phyloP scores from a whole-genome alignment of 2,113 vertebrate genomes.

The Pteropus alecto region DNA sequence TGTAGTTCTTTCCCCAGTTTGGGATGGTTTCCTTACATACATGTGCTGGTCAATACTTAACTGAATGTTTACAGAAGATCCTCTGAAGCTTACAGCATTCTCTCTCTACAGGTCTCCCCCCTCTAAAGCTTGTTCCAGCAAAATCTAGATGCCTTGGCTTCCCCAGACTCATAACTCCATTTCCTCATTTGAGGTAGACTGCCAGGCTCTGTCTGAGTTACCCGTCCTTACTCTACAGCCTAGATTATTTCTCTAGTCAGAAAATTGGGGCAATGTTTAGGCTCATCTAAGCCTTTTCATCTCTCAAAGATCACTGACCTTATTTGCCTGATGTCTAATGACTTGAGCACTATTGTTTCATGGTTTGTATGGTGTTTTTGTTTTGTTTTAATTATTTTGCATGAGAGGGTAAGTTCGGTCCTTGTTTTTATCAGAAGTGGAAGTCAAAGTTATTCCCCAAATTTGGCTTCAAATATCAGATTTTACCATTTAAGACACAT shows the following conservation, averaged over 20 bases:
- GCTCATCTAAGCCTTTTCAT: not conserved
- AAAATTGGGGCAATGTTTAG: not conserved
- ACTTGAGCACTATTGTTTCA: not conserved
- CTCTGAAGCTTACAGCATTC: not conserved
- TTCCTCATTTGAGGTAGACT: not conserved
- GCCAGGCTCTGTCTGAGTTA: not conserved
- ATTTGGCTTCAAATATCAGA: not conserved
- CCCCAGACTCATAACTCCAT: not conserved
- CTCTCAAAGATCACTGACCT: not conserved
- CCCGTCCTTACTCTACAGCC: not conserved
- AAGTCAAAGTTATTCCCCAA: not conserved
- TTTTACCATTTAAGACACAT: not conserved
- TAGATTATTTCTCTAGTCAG: not conserved
- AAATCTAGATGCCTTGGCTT: not conserved
- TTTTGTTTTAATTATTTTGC: slow-evolving; percentile 3
- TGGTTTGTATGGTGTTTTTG: not conserved
- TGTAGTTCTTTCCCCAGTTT: not conserved
- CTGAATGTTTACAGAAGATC: not conserved
- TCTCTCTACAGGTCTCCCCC: not conserved
- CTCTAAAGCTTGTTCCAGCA: not conserved
- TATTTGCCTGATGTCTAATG: not conserved
- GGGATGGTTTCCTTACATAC: not conserved
- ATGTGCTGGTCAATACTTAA: not conserved
- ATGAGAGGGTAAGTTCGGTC: not conserved
- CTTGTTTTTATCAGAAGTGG: not conserved